A percentile compares a stretch with the other conserved stretches of the same genome.
Conservation (phyloP, 2,797 vertebrate species). For the Vipera latastei region DNA sequence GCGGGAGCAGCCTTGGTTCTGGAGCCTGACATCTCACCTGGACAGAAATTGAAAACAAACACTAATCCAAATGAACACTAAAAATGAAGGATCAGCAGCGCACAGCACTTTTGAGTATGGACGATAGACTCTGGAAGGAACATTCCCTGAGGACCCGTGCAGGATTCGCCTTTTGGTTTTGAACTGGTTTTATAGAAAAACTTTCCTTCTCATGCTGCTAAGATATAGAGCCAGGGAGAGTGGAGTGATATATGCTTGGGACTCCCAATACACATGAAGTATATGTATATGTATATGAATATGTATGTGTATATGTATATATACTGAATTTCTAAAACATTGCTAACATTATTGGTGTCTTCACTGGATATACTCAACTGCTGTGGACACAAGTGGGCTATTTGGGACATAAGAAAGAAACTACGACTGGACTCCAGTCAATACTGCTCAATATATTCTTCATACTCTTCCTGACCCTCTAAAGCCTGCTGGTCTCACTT, state of each 20-base stretch:
- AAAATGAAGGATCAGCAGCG: conserved; percentile 91
- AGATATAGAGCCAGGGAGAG: conserved; percentile 79
- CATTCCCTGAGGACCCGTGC: conserved; percentile 84
- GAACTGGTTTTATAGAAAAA: conserved; percentile 70
- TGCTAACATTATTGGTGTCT: conserved; percentile 82
- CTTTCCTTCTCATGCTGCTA: conserved; percentile 80
- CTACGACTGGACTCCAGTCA: conserved; percentile 65
- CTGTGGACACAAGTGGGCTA: conserved; percentile 76
- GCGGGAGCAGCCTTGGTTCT: conserved; percentile 72
- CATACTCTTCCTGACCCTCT: conserved; percentile 64
- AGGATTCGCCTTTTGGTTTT: conserved; percentile 74
- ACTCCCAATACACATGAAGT: conserved; percentile 75
- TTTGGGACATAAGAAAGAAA: conserved; percentile 68
- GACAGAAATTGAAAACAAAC: conserved; percentile 70
- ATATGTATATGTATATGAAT: conserved; percentile 60
- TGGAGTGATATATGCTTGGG: conserved; percentile 77
- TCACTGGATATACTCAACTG: conserved; percentile 82
- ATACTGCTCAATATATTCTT: conserved; percentile 64
- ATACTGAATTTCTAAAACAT: conserved; percentile 76
- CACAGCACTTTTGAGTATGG: conserved; percentile 96
- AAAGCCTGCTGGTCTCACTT: conserved; percentile 61
- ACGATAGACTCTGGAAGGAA: conserved; percentile 81
- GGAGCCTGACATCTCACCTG: conserved; percentile 75
- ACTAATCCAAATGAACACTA: conserved; percentile 78
- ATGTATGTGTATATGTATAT: conserved; percentile 72